Conservation (phyloP, 2,888 invertebrate species). For the Leptinotarsa haldemani region DNA sequence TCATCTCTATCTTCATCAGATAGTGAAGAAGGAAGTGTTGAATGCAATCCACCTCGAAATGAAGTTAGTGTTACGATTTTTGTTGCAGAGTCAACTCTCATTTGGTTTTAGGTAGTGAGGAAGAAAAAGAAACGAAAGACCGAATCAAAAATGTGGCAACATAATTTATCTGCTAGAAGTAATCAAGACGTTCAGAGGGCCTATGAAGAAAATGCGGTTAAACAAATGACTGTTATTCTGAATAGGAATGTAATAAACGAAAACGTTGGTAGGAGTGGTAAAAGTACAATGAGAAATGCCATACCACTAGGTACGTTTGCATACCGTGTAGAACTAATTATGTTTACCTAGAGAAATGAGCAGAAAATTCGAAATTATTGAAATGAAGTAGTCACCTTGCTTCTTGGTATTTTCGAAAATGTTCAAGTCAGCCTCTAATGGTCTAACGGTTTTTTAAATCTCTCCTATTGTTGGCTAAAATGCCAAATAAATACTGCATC, state of each 20-base stretch:
- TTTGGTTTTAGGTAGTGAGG: slow-evolving; percentile 31
- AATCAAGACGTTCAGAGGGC: slow-evolving; percentile 91
- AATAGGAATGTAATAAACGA: slow-evolving; percentile 64
- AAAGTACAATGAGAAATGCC: slow-evolving; percentile 45
- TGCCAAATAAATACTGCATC: too few relatives aligned
- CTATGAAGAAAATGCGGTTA: slow-evolving; percentile 81
- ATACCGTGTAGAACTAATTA: too few relatives aligned
- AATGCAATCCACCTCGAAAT: slow-evolving; percentile 52
- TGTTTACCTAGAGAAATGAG: too few relatives aligned
- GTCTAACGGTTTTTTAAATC: too few relatives aligned
- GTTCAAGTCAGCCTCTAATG: too few relatives aligned
- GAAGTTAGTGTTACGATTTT: slow-evolving; percentile 15
- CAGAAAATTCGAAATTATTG: too few relatives aligned
- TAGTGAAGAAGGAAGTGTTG: slow-evolving; percentile 57
- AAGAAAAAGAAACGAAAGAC: slow-evolving; percentile 50
- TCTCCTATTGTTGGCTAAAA: too few relatives aligned
- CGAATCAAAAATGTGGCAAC: slow-evolving; percentile 78
- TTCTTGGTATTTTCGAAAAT: too few relatives aligned
- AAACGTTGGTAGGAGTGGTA: slow-evolving; percentile 36
- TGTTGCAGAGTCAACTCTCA: slow-evolving; percentile 11
- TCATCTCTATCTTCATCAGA: slow-evolving; percentile 48
- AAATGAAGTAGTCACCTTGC: too few relatives aligned
- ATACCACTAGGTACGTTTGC: slow-evolving; percentile 57
- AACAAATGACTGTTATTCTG: slow-evolving; percentile 75
- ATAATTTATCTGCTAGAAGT: slow-evolving; percentile 81